phyloP scores from a whole-genome alignment of 1,140 invertebrate genomes.

The Hycleus phaleratus region DNA sequence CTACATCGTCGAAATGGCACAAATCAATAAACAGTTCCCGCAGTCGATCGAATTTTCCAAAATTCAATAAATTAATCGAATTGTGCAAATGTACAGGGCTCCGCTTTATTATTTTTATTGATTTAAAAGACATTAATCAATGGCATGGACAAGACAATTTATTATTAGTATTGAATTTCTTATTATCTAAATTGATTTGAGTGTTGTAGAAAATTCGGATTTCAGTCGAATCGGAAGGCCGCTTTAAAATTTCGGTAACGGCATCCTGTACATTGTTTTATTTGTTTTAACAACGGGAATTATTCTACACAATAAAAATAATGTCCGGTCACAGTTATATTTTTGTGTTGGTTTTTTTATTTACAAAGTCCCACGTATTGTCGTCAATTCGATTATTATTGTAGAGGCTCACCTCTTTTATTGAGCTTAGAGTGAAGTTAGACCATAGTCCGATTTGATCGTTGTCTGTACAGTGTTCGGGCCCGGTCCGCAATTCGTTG shows the following conservation, averaged over 20 bases:
- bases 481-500: conserved; percentile 47
- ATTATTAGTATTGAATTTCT: too few relatives aligned
- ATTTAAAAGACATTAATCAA: too few relatives aligned
- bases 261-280: too few relatives aligned
- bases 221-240: too few relatives aligned
- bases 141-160: too few relatives aligned
- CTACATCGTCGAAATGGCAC: conserved; percentile 19
- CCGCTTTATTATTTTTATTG: background rate
- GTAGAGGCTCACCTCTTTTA: background rate
- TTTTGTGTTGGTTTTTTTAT: too few relatives aligned
- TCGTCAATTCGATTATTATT: conserved; percentile 20
- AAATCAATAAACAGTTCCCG: background rate
- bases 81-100: background rate
- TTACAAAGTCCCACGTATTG: conserved; percentile 10
- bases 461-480: conserved; percentile 42
- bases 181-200: too few relatives aligned
- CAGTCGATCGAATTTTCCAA: background rate
- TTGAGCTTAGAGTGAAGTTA: conserved; percentile 58
- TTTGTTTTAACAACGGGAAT: too few relatives aligned
- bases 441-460: conserved; percentile 65
- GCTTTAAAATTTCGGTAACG: too few relatives aligned
- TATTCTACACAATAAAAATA: too few relatives aligned
- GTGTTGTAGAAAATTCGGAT: too few relatives aligned
- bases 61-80: background rate
- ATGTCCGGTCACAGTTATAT: too few relatives aligned